Evolutionary conservation across 2,888 invertebrate genomes (phyloP), one percentile per base, ranked within the genome.

Genomic region (Nomada hirtipes): DNA sequence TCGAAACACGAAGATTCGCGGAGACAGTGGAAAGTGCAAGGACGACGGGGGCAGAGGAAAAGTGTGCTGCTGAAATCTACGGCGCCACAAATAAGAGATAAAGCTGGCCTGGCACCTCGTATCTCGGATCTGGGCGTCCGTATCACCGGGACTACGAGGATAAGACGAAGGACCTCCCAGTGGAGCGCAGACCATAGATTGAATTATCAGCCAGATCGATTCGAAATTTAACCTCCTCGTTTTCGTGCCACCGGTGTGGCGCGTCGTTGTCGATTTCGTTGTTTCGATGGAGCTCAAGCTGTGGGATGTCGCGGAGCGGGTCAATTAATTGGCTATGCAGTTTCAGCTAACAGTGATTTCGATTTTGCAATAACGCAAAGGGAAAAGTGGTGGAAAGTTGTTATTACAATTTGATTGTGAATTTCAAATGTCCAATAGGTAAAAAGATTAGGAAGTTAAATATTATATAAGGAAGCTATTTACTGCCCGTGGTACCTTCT

Each of bases 71-170:
- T 74, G 77, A 83, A 90, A 90, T 92, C 90, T 88, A 91, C 89
- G 86, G 79, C 82, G 86, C 88, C 87, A 91, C 89, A 90, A 91
- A 91, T 89, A 91, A 90, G 89, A 89, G 91, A 91, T 91, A 91
- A 91, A 88, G 86, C 86, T 86, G 77, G 76, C 70, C 86, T 82
- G 89, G 85, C 88, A 83, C 83, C 84, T 85, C 76, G 84, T 89
- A 91, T 91, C 91, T 90, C 63, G 84, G 81, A 90, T 90, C 89
- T 88, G 79, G 84, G 71, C 84, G 79, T 68, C 64, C 29, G 78
- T 82, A 88, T 84, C 88, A 67, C 59, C 63, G 65, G 52, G 47
- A 70, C 69, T 72, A 76, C 60, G 42, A 67, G 86, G 86, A 86
- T 86, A 90, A 89, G 86, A 83, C 84, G 85, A 59, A 84, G 80